These are phyloP conservation scores for Sinopyrophorus schimmeli DNA, from an alignment of 2,888 invertebrate genomes.

Conservation along the genomic window DNA sequence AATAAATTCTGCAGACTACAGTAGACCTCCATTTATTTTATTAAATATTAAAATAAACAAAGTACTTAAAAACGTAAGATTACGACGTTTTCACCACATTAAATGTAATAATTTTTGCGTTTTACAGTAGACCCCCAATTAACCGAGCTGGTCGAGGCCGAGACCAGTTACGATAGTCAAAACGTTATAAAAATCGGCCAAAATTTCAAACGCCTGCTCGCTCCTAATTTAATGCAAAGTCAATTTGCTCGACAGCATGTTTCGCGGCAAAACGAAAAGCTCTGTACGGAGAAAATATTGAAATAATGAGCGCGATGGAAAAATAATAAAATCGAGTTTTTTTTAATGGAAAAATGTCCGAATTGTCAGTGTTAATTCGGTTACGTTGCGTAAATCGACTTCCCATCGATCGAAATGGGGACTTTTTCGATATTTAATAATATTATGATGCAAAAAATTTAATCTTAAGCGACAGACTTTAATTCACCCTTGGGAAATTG, in stretches of 20 bases:
- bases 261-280: slow-evolving; percentile 6
- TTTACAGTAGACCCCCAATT: too few species aligned
- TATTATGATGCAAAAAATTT: slow-evolving; percentile 8
- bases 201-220: too few species aligned
- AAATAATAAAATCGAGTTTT: slow-evolving; percentile 4
- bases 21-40: too few species aligned
- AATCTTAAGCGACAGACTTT: slow-evolving; percentile 10
- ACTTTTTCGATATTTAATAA: slow-evolving; percentile 10
- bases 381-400: slow-evolving; percentile 2
- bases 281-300: neutral
- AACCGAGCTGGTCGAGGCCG: too few species aligned
- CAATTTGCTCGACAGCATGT: slow-evolving; percentile 7
- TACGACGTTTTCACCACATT: too few species aligned
- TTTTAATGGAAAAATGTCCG: slow-evolving; percentile 1
- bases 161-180: too few species aligned
- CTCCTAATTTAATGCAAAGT: slow-evolving; percentile 6
- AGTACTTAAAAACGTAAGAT: too few species aligned
- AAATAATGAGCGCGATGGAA: neutral
- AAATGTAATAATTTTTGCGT: neutral
- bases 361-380: slow-evolving; percentile 1
- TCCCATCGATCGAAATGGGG: slow-evolving; percentile 4
- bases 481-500: slow-evolving; percentile 12
- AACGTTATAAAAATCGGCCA: too few species aligned
- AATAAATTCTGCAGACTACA: too few species aligned
- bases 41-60: too few species aligned